These are phyloP conservation scores for Oligia latruncula DNA, from an alignment of 2,888 invertebrate species.

Conservation along the genomic window DNA sequence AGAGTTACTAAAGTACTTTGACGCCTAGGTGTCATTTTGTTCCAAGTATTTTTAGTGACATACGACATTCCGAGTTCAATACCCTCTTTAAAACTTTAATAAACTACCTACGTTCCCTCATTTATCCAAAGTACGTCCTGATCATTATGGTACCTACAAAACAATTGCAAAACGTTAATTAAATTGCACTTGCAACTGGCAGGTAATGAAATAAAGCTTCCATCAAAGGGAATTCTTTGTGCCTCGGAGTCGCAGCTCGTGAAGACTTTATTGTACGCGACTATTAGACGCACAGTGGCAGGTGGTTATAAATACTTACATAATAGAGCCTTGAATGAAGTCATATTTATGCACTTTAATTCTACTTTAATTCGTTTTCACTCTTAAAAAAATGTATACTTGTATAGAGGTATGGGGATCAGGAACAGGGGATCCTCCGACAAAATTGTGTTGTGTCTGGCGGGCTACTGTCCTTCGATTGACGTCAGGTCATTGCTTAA, in stretches of 20 bases:
- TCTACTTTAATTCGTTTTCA: no score
- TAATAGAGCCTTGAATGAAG: not conserved
- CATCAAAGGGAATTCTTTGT: conserved; percentile 33
- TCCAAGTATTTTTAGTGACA: no score
- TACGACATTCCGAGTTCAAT: no score
- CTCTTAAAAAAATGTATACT: no score
- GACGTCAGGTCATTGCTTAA: no score
- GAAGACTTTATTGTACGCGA: conserved; percentile 25
- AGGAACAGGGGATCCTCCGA: no score
- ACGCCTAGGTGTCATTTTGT: no score
- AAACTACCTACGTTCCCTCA: no score
- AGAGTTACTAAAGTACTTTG: no score
- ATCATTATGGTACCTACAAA: conserved; percentile 6
- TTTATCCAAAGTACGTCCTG: not conserved
- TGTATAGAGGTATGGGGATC: no score
- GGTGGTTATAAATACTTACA: conserved; percentile 8
- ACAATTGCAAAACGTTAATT: conserved; percentile 38
- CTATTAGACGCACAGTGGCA: conserved; percentile 13
- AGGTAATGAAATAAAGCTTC: conserved; percentile 37
- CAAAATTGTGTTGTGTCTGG: no score
- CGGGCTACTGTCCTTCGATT: no score
- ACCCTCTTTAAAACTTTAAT: not conserved
- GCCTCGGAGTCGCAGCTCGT: conserved; percentile 1
- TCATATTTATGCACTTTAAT: not conserved
- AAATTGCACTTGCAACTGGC: conserved; percentile 16